Percentiles rank a stretch among this genome's conserved stretches.
These are phyloP conservation scores for Scaptomyza graminum DNA, from an alignment of 1,140 invertebrate species.

Conservation along the genomic window DNA sequence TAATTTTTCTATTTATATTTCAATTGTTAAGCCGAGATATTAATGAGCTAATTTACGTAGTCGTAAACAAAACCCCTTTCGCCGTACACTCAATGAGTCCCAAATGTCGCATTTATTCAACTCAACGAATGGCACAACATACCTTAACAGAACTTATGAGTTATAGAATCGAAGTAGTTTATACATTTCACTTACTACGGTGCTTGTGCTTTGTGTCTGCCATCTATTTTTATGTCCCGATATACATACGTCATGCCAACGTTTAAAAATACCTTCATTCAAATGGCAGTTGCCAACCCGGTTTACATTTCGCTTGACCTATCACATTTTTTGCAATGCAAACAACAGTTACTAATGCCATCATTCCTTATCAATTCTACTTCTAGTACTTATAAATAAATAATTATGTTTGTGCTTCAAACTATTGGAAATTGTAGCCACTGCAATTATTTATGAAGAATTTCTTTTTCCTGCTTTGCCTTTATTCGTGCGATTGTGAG, in stretches of 20 bases:
- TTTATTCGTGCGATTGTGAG: not conserved
- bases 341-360: constrained; percentile 33
- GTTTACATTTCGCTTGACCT: constrained; percentile 39
- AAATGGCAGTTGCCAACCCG: constrained; percentile 29
- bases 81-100: constrained; percentile 1
- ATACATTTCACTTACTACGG: constrained; percentile 12
- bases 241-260: constrained; percentile 38
- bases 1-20: not conserved
- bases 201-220: constrained; percentile 12
- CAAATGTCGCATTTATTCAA: constrained; percentile 31
- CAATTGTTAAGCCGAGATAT: constrained; percentile 22
- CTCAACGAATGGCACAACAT: constrained; percentile 11
- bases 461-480: constrained; percentile 21
- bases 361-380: constrained; percentile 53
- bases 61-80: constrained; percentile 8
- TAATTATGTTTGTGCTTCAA: constrained; percentile 68
- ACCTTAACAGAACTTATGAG: constrained; percentile 26
- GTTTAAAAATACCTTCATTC: constrained; percentile 19
- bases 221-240: constrained; percentile 34
- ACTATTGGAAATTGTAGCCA: constrained; percentile 47
- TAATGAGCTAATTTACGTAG: constrained; percentile 12
- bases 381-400: constrained; percentile 69
- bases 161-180: no score
- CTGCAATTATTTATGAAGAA: constrained; percentile 49
- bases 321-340: constrained; percentile 46